Evolutionary conservation across 2,797 vertebrate species (phyloP), one percentile per base, ranked within the genome.

Genomic region (Muscicapa comitata): DNA sequence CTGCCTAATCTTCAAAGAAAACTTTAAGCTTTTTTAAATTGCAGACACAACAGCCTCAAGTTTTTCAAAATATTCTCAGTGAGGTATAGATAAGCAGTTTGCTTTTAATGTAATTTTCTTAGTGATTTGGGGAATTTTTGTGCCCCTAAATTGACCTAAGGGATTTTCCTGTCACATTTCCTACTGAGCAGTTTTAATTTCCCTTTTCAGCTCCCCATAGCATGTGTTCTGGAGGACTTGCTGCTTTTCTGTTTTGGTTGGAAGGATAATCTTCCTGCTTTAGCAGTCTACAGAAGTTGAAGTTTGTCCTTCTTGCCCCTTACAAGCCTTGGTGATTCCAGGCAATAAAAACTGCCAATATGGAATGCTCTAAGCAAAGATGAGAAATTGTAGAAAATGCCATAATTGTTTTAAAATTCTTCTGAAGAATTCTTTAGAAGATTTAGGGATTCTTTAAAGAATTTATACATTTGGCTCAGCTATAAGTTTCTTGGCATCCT

Each of bases 401-500:
- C 2, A 0, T 37, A 0, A 2, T 79, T 88, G 54, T 75, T 86
- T 83, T 62, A 8, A 59, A 78, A 66, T 40, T 59, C 20, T 67
- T 73, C 68, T 43, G 65, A 55, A 48, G 24, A 21, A 48, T 48
- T 48, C 24, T 48, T 15, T 48, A 48, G 24, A 48, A 48, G 47
- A 48, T 48, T 26, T 48, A 48, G 43, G 23, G 13, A 55, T 28
- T 93, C 33, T 75, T 54, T 90, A 54, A 86, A 79, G 24, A 73
- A 48, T 75, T 57, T 86, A 54, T 48, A 35, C 26, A 6, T 72
- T 89, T 92, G 91, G 68, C 78, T 86, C 58, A 83, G 67, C 62
- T 86, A 1, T 66, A 81, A 73, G 29, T 90, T 90, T 88, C 76
- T 77, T 94, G 73, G 76, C 76, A 58, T 84, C 66, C 58, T 93